Evolutionary conservation across 2,797 vertebrate genomes (phyloP).

Genomic region (Pipistrellus pipistrellus): DNA sequence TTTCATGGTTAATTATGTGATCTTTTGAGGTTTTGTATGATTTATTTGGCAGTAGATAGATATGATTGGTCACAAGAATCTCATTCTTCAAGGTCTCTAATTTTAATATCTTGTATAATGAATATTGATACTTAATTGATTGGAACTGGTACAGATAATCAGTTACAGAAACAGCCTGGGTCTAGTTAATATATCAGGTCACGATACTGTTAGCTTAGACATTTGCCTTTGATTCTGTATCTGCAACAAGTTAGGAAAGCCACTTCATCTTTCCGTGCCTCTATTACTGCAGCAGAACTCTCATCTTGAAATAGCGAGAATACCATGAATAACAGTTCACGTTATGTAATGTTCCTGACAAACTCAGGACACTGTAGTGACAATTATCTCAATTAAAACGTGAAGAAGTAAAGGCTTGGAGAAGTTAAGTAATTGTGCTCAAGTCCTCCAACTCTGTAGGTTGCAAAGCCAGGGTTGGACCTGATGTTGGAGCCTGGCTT

Average conservation of each 20-base stretch:
- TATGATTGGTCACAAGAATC: background rate
- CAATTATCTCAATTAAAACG: background rate
- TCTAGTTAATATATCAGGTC: background rate
- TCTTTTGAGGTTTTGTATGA: background rate
- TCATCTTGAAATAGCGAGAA: slow-evolving; percentile 45
- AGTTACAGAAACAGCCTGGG: background rate
- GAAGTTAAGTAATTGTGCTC: background rate
- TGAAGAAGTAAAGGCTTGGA: background rate
- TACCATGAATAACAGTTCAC: background rate
- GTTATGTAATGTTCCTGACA: background rate
- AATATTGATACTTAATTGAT: background rate
- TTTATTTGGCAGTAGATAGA: background rate
- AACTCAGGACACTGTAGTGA: background rate
- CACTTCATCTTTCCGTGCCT: background rate
- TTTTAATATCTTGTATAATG: slow-evolving; percentile 25
- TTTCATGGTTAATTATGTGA: slow-evolving; percentile 6
- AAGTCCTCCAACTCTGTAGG: background rate
- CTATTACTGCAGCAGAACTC: background rate
- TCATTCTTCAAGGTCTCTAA: slow-evolving; percentile 32
- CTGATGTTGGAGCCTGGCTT: fast-evolving
- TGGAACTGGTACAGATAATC: background rate
- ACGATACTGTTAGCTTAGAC: background rate
- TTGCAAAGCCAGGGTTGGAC: background rate
- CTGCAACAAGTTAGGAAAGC: background rate
- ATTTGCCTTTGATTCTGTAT: background rate